These are phyloP conservation scores for Trimorus sp. DNA, from an alignment of 2,888 invertebrate genomes.

Conservation along the genomic window DNA sequence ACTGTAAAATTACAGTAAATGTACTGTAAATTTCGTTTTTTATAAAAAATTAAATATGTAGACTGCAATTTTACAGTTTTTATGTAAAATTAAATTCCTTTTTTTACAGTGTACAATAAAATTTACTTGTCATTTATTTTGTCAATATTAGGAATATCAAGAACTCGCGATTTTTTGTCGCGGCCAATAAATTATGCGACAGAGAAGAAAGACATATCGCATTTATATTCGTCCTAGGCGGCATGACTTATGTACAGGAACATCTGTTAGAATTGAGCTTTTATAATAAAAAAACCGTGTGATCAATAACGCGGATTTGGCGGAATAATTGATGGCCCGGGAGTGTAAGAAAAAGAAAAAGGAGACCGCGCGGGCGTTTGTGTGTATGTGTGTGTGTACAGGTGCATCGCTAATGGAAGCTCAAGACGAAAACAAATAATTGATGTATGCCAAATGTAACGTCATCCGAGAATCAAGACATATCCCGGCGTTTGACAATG, in stretches of 20 bases:
- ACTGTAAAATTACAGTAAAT: too few species aligned
- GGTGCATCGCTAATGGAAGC: constrained; percentile 53
- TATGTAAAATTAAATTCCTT: too few species aligned
- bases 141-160: too few species aligned
- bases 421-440: constrained; percentile 60
- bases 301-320: constrained; percentile 41
- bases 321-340: constrained; percentile 27
- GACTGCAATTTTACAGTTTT: too few species aligned
- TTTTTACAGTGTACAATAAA: too few species aligned
- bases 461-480: constrained; percentile 53
- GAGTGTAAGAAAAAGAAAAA: constrained; percentile 37
- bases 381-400: constrained; percentile 23
- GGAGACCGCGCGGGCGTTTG: not conserved
- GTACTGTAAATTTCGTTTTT: too few species aligned
- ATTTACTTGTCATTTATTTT: too few species aligned
- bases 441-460: constrained; percentile 62
- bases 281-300: constrained; percentile 31
- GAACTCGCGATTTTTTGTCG: too few species aligned
- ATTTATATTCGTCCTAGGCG: not conserved
- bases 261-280: constrained; percentile 29
- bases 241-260: constrained; percentile 23
- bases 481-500: constrained; percentile 47
- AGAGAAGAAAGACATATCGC: not conserved
- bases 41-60: too few species aligned
- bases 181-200: too few species aligned